A percentile compares a stretch with the other conserved stretches of the same genome.
phyloP scores from a whole-genome alignment of 92 coral and sea anemone genomes.

The Zoanthus solanderi region DNA sequence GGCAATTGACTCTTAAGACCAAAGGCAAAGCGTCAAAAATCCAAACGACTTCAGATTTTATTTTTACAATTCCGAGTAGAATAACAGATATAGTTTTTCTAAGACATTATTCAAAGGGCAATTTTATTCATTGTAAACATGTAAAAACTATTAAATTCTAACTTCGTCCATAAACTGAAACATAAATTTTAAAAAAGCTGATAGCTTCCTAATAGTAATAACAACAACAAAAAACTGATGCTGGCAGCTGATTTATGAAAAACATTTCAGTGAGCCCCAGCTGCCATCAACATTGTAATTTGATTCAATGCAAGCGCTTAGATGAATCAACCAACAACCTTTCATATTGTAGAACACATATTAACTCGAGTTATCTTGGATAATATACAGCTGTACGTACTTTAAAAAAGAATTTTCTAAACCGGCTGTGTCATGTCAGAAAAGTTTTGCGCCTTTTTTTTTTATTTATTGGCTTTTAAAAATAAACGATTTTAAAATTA shows the following conservation, averaged over 20 bases:
- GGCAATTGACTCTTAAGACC: neutral
- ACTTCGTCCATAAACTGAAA: neutral
- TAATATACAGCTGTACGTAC: neutral
- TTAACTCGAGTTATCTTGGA: neutral
- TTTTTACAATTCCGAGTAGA: neutral
- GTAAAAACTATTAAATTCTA: conserved; percentile 2
- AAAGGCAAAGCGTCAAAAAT: neutral
- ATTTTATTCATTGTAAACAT: neutral
- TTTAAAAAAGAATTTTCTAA: neutral
- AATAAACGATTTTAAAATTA: neutral
- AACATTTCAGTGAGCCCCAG: neutral
- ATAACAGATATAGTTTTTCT: neutral
- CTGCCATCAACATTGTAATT: neutral
- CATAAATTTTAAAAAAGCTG: neutral
- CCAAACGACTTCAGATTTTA: conserved; percentile 2
- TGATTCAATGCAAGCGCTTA: neutral
- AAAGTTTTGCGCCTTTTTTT: neutral
- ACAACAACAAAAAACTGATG: neutral
- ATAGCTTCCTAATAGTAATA: neutral
- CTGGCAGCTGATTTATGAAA: neutral
- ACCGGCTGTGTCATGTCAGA: neutral
- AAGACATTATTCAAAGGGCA: conserved; percentile 2
- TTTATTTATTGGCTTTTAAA: neutral
- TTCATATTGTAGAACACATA: neutral
- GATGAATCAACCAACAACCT: neutral